Evolutionary conservation across 2,113 vertebrate genomes (phyloP).

Genomic region (Mesoclemmys tuberculata): DNA sequence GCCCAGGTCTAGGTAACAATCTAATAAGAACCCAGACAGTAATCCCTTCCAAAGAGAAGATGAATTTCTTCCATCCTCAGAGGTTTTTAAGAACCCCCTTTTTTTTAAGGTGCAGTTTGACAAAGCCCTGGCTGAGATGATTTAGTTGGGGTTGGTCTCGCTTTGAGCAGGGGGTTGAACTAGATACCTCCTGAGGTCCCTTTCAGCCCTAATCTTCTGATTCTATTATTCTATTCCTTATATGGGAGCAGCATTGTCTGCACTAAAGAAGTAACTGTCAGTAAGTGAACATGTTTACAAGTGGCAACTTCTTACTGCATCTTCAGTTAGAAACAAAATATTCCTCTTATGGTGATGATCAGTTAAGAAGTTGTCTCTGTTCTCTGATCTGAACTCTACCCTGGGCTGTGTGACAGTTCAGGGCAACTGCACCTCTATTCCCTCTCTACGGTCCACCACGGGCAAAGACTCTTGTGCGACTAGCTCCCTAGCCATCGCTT

Average conservation of each 20-base stretch:
- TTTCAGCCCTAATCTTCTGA: too few species aligned
- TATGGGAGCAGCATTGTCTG: background rate
- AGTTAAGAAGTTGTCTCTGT: background rate
- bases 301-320: background rate
- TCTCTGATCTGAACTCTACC: background rate
- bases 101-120: too few species aligned
- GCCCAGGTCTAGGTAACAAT: background rate
- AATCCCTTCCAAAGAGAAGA: background rate
- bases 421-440: background rate
- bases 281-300: background rate
- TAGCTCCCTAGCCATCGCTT: too few species aligned
- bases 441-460: background rate
- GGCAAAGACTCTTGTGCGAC: background rate
- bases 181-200: too few species aligned
- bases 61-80: background rate
- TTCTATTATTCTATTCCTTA: background rate
- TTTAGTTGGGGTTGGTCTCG: too few species aligned
- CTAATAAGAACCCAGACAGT: background rate
- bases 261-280: background rate
- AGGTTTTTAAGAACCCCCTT: too few species aligned
- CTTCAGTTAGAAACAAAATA: background rate
- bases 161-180: too few species aligned
- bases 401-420: background rate
- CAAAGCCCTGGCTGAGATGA: too few species aligned
- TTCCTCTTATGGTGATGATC: background rate